Conservation (phyloP, 2,888 invertebrate genomes). For the Dryobota labecula region DNA sequence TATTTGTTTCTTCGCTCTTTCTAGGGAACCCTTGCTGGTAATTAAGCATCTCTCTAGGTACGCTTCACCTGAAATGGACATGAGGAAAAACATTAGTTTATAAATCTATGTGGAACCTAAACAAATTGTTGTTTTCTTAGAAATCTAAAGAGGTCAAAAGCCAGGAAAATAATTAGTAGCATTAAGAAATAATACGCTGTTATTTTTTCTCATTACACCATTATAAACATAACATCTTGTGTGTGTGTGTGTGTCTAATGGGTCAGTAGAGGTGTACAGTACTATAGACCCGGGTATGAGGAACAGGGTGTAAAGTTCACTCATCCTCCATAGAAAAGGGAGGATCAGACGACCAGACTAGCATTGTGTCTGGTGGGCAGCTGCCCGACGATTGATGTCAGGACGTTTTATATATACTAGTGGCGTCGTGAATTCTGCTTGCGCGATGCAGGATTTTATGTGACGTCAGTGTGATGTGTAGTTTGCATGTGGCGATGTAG, state of each 20-base stretch:
- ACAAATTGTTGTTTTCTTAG: slow-evolving; percentile 5
- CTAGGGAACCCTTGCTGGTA: slow-evolving; percentile 55
- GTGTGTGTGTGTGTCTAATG: too few species aligned
- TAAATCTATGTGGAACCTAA: background rate
- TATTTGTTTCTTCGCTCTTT: slow-evolving; percentile 56
- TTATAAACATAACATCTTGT: background rate
- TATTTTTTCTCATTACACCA: background rate
- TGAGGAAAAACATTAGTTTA: background rate
- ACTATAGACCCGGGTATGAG: too few species aligned
- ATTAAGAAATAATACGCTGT: background rate
- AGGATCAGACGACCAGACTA: too few species aligned
- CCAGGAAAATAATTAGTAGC: background rate
- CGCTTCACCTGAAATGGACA: slow-evolving; percentile 42
- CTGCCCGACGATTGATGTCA: too few species aligned
- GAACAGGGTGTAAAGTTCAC: too few species aligned
- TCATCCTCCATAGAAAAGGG: too few species aligned
- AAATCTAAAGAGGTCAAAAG: slow-evolving; percentile 16
- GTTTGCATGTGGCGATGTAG: too few species aligned
- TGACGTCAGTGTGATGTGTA: too few species aligned
- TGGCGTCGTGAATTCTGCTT: too few species aligned
- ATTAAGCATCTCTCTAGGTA: slow-evolving; percentile 48
- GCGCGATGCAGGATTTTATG: too few species aligned
- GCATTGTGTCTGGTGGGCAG: too few species aligned
- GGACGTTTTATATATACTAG: too few species aligned
- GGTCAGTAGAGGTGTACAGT: background rate